These are phyloP conservation scores for Parus major DNA, from an alignment of 2,113 vertebrate species.

Conservation along the genomic window DNA sequence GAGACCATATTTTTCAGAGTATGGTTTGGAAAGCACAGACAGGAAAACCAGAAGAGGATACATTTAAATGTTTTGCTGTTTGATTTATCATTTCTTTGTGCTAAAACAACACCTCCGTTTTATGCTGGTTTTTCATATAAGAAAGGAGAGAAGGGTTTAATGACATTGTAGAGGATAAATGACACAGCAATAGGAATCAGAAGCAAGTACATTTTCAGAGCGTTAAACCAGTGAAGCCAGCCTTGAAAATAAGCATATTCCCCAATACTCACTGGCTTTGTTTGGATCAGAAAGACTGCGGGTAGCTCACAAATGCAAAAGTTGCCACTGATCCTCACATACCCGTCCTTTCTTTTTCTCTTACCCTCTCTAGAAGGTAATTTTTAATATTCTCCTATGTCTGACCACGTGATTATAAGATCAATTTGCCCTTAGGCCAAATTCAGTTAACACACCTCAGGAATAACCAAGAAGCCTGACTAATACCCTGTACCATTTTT, in stretches of 20 bases:
- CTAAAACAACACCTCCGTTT: neutral
- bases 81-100: neutral
- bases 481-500: neutral
- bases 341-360: neutral
- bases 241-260: neutral
- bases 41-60: slow-evolving; percentile 45
- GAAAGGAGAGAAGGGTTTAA: neutral
- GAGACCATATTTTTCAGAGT: neutral
- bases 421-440: neutral
- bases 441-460: neutral
- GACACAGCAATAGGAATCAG: neutral
- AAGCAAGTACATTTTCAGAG: neutral
- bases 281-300: neutral
- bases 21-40: slow-evolving; percentile 11
- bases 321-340: neutral
- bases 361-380: neutral
- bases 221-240: neutral
- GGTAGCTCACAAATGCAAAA: neutral
- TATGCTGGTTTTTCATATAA: neutral
- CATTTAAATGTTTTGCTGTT: neutral
- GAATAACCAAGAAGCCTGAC: neutral
- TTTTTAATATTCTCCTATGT: neutral
- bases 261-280: neutral
- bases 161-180: neutral
- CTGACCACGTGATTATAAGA: neutral